Percentiles rank a stretch among this genome's conserved stretches.
phyloP scores from a whole-genome alignment of 2,888 invertebrate species.

The Agonopterix alstromeriana region DNA sequence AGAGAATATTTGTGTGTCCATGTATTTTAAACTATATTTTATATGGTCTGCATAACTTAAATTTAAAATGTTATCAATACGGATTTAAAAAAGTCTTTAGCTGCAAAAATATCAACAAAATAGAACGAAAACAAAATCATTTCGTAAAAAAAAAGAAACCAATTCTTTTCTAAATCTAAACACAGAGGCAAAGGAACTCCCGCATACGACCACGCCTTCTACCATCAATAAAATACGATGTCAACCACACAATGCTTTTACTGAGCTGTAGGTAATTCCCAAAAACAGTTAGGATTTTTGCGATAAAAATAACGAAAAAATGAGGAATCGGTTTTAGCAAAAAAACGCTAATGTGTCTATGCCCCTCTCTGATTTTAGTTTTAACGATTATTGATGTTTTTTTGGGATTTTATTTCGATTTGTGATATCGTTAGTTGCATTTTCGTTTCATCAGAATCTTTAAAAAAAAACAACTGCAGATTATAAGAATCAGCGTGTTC shows the following conservation, averaged over 20 bases:
- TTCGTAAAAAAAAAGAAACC: background rate
- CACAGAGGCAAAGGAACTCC: slow-evolving; percentile 28
- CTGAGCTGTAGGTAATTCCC: slow-evolving; percentile 22
- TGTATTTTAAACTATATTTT: too few species aligned
- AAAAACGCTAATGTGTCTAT: slow-evolving; percentile 16
- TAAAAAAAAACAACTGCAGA: background rate
- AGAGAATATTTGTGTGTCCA: too few species aligned
- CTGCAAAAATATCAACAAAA: too few species aligned
- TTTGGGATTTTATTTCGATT: background rate
- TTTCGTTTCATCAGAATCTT: background rate
- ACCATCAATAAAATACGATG: slow-evolving; percentile 45
- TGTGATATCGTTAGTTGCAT: background rate
- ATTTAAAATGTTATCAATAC: too few species aligned
- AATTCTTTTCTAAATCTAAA: slow-evolving; percentile 8
- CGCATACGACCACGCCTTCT: slow-evolving; percentile 40
- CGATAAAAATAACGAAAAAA: slow-evolving; percentile 20
- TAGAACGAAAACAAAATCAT: background rate
- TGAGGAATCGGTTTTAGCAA: slow-evolving; percentile 24
- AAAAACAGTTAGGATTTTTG: slow-evolving; percentile 28
- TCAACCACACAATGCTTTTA: slow-evolving; percentile 35
- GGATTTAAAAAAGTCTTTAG: too few species aligned
- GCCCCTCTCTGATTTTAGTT: slow-evolving; percentile 15
- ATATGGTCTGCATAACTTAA: too few species aligned
- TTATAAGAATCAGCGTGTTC: too few species aligned
- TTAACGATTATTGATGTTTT: slow-evolving; percentile 5